phyloP scores from a whole-genome alignment of 2,888 invertebrate species.

The Stramonita haemastoma region DNA sequence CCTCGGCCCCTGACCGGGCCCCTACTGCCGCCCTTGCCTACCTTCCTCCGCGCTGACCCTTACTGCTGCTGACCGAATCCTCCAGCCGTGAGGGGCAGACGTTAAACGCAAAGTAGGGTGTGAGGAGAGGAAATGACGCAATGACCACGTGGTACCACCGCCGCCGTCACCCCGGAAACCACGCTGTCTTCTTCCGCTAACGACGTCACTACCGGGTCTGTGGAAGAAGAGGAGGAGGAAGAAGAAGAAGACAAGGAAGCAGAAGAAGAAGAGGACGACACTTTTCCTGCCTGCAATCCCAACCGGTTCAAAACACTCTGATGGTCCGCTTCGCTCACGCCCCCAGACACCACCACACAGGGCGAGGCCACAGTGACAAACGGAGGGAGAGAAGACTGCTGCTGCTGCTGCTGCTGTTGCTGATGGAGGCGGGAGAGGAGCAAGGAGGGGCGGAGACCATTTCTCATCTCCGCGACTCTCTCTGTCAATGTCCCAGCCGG shows the following conservation, averaged over 20 bases:
- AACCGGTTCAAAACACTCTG: no score
- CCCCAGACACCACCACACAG: neutral
- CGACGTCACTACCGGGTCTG: neutral
- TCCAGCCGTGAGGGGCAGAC: neutral
- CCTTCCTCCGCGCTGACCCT: neutral
- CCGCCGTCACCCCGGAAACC: neutral
- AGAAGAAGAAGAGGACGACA: neutral
- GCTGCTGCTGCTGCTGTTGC: neutral
- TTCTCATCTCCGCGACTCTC: neutral
- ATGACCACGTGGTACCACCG: conserved; percentile 6
- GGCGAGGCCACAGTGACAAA: neutral
- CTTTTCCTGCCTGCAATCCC: neutral
- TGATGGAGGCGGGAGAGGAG: neutral
- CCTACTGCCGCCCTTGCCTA: neutral
- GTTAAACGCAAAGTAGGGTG: conserved; percentile 18
- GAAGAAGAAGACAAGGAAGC: neutral
- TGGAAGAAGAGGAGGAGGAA: neutral
- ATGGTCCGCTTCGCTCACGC: neutral
- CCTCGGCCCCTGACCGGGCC: neutral
- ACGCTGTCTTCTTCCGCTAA: neutral
- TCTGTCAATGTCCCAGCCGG: neutral
- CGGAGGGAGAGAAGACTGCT: neutral
- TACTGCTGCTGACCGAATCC: neutral
- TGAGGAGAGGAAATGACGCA: conserved; percentile 36
- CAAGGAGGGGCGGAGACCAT: neutral